phyloP scores from a whole-genome alignment of 2,113 vertebrate species.

The Amia ocellicauda region DNA sequence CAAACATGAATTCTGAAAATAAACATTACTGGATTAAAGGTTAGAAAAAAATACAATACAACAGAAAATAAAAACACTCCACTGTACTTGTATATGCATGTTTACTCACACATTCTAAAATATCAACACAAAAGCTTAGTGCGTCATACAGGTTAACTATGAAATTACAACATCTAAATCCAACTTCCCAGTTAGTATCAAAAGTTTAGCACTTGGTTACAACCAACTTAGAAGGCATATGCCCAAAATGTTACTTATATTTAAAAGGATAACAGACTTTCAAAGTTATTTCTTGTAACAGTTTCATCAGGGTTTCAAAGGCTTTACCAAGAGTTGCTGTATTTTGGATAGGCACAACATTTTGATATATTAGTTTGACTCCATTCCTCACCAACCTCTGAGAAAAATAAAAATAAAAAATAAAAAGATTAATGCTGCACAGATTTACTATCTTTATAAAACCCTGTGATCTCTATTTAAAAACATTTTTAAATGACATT shows the following conservation, averaged over 20 bases:
- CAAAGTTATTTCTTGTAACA: too few species aligned
- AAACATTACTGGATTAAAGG: neutral
- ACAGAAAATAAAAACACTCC: constrained; percentile 30
- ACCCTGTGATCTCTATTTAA: too few species aligned
- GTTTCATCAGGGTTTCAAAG: too few species aligned
- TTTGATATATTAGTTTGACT: too few species aligned
- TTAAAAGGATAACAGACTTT: too few species aligned
- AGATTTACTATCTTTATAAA: too few species aligned
- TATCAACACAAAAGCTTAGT: constrained; percentile 44
- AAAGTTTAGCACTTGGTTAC: constrained; percentile 13
- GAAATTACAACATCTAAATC: constrained; percentile 20
- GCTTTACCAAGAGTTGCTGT: too few species aligned
- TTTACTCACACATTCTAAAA: neutral
- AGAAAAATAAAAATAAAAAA: too few species aligned
- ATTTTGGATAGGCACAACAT: too few species aligned
- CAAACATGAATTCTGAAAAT: constrained; percentile 18
- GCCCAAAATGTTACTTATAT: neutral
- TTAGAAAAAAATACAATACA: constrained; percentile 12
- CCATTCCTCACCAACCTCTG: too few species aligned
- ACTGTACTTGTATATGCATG: constrained; percentile 3
- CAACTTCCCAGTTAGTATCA: constrained; percentile 15
- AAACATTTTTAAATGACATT: too few species aligned
- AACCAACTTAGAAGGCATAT: neutral
- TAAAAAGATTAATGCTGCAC: too few species aligned
- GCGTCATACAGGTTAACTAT: constrained; percentile 27